These are phyloP conservation scores for Cephus rjabovi DNA, from an alignment of 2,888 invertebrate genomes.

Conservation along the genomic window DNA sequence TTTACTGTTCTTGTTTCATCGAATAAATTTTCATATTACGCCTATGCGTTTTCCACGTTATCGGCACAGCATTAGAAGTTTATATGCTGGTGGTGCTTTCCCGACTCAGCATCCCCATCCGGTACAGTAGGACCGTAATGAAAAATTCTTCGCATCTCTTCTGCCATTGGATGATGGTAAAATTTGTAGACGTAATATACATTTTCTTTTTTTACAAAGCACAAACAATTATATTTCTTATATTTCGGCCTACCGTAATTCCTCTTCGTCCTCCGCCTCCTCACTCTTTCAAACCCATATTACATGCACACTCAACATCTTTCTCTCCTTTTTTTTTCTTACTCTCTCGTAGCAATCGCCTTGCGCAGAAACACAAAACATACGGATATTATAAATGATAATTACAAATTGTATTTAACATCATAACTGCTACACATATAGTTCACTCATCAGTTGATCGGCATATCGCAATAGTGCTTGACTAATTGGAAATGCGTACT, in stretches of 20 bases:
- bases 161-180: neutral
- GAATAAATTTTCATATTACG: neutral
- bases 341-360: neutral
- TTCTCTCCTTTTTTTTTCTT: neutral
- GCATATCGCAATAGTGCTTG: slow-evolving; percentile 23
- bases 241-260: slow-evolving; percentile 11
- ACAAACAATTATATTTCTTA: slow-evolving; percentile 33
- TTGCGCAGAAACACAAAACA: slow-evolving; percentile 20
- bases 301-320: neutral
- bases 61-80: neutral
- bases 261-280: neutral
- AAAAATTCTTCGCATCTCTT: neutral
- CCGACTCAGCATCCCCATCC: neutral
- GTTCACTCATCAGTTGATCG: slow-evolving; percentile 36
- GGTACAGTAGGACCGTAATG: neutral
- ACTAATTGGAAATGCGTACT: slow-evolving; percentile 29
- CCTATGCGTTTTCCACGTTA: neutral
- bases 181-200: neutral
- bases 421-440: slow-evolving; percentile 43
- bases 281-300: neutral
- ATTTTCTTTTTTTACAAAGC: slow-evolving; percentile 35
- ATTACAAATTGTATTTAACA: slow-evolving; percentile 54
- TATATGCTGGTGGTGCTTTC: neutral
- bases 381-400: slow-evolving; percentile 47
- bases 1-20: neutral